Conservation (phyloP, 2,888 invertebrate genomes). For the Meghimatium bilineatum region DNA sequence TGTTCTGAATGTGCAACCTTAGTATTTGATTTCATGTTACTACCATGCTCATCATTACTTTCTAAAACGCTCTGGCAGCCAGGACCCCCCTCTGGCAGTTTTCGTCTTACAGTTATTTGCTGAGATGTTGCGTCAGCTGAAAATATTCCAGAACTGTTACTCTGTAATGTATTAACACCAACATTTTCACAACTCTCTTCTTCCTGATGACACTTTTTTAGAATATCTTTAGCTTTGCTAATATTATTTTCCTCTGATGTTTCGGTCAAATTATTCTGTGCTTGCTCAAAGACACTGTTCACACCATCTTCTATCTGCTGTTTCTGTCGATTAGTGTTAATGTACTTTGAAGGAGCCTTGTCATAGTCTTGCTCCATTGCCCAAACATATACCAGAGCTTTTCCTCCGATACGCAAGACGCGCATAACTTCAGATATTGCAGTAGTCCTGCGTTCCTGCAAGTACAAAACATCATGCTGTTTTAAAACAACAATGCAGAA, state of each 20-base stretch:
- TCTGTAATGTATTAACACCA: background rate
- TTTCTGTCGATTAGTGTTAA: conserved; percentile 77
- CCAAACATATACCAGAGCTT: conserved; percentile 95
- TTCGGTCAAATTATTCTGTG: background rate
- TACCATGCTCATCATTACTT: background rate
- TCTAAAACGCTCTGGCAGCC: background rate
- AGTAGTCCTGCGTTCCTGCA: conserved; percentile 84
- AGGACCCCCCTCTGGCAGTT: background rate
- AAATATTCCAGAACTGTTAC: background rate
- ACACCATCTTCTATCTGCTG: background rate
- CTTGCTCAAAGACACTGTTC: background rate
- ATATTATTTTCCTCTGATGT: background rate
- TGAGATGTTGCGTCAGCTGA: background rate
- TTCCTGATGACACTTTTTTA: background rate
- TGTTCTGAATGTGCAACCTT: background rate
- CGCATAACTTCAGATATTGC: conserved; percentile 88
- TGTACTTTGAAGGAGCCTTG: conserved; percentile 83
- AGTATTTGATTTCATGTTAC: background rate
- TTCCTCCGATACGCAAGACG: conserved; percentile 84
- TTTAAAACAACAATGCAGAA: background rate
- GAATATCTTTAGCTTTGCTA: no score
- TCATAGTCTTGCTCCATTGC: conserved; percentile 89
- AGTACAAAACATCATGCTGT: conserved; percentile 51
- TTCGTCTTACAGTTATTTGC: background rate
- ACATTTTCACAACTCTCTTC: background rate